phyloP scores from a whole-genome alignment of 2,888 invertebrate genomes.

The Tanypteryx hageni region DNA sequence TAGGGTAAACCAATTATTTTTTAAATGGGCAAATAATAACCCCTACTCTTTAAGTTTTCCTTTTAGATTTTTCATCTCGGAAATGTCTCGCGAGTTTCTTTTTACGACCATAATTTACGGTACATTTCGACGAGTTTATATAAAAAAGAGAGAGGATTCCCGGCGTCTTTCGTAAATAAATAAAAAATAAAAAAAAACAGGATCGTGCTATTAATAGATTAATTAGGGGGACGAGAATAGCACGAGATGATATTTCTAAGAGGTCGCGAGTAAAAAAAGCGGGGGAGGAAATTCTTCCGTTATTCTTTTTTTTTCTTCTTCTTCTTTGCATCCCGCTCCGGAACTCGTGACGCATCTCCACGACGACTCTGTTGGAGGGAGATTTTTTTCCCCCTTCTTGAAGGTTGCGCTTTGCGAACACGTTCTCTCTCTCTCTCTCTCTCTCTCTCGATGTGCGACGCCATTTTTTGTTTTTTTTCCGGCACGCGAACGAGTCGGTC shows the following conservation, averaged over 20 bases:
- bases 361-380: background rate
- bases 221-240: background rate
- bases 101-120: background rate
- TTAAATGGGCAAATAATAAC: background rate
- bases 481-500: no score
- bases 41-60: background rate
- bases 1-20: background rate
- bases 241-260: no score
- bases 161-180: no score
- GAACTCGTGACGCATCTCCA: background rate
- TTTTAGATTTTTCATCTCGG: background rate
- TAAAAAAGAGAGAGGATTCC: no score
- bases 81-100: background rate
- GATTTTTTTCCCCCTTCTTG: background rate
- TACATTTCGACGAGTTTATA: background rate
- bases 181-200: background rate
- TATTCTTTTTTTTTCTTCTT: background rate
- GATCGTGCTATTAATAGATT: conserved; percentile 1
- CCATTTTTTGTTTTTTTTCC: no score
- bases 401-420: background rate
- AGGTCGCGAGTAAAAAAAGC: background rate
- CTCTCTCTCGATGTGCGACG: no score
- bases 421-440: no score
- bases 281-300: no score
- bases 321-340: background rate